A percentile compares a stretch with the other conserved stretches of the same genome.
These are phyloP conservation scores for Phrynocephalus vlangalii DNA, from an alignment of 2,797 vertebrate species.

Conservation along the genomic window DNA sequence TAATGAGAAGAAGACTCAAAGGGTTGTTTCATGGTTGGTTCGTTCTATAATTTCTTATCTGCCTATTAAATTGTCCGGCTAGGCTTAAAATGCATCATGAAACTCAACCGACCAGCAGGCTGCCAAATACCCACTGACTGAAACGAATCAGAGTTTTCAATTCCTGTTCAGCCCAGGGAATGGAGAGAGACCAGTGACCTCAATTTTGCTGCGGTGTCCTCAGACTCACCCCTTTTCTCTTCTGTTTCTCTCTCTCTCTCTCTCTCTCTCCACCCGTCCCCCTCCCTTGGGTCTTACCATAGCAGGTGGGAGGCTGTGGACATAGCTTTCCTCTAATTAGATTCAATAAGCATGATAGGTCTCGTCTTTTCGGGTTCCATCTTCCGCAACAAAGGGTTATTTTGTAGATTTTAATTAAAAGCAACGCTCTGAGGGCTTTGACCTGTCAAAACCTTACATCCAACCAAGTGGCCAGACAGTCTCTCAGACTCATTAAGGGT, in stretches of 20 bases:
- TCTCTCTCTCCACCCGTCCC: slow-evolving; percentile 16
- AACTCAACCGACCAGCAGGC: slow-evolving; percentile 18
- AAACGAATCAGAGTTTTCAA: slow-evolving; percentile 65
- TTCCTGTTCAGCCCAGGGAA: slow-evolving; percentile 67
- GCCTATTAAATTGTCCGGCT: slow-evolving; percentile 68
- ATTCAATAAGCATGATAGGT: slow-evolving; percentile 17
- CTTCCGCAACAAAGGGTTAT: slow-evolving; percentile 55
- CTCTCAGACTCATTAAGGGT: slow-evolving; percentile 73
- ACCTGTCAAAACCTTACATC: slow-evolving; percentile 63
- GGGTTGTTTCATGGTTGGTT: slow-evolving; percentile 70
- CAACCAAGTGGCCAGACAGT: slow-evolving; percentile 64
- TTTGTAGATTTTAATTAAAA: slow-evolving; percentile 68
- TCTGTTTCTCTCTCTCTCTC: slow-evolving; percentile 22
- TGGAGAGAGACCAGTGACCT: slow-evolving; percentile 71
- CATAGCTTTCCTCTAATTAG: slow-evolving; percentile 60
- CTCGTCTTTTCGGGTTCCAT: slow-evolving; percentile 42
- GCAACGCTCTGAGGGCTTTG: slow-evolving; percentile 64
- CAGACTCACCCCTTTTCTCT: slow-evolving; percentile 66
- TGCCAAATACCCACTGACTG: slow-evolving; percentile 65
- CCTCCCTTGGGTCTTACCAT: slow-evolving; percentile 33
- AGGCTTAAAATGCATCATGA: slow-evolving; percentile 62
- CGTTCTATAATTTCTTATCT: slow-evolving; percentile 64
- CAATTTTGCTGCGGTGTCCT: slow-evolving; percentile 67
- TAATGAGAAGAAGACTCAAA: slow-evolving; percentile 68
- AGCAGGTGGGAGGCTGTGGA: slow-evolving; percentile 51